phyloP scores from a whole-genome alignment of 1,140 invertebrate species.

The Apolygus lucorum region DNA sequence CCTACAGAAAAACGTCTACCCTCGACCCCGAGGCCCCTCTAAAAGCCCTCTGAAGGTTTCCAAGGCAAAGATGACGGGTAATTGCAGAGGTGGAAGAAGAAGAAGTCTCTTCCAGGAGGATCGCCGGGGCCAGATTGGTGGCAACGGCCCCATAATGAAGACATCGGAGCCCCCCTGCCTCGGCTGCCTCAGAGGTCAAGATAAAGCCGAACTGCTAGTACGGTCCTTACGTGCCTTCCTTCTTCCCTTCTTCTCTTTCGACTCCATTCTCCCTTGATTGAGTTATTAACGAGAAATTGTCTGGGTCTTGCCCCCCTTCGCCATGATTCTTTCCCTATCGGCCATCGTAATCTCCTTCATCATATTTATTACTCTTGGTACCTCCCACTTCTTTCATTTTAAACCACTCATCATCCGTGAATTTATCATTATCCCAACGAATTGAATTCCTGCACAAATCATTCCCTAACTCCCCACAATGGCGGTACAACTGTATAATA shows the following conservation, averaged over 20 bases:
- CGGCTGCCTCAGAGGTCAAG: neutral
- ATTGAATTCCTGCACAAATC: too few relatives aligned
- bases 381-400: neutral
- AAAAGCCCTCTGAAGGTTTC: neutral
- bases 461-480: too few relatives aligned
- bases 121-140: neutral
- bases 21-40: neutral
- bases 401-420: too few relatives aligned
- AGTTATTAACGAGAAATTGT: conserved; percentile 28
- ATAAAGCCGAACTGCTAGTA: conserved; percentile 20
- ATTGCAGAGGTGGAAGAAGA: conserved; percentile 2
- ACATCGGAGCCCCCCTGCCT: conserved; percentile 6
- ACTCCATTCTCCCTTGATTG: conserved; percentile 18
- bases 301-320: neutral
- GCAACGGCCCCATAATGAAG: conserved; percentile 25
- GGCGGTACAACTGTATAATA: too few relatives aligned
- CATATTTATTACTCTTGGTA: neutral
- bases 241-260: neutral
- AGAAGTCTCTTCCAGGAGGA: neutral
- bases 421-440: too few relatives aligned
- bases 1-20: neutral
- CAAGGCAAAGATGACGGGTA: neutral
- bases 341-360: neutral
- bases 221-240: neutral
- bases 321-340: neutral